phyloP scores from a whole-genome alignment of 2,888 invertebrate genomes.

The Polyommatus iphigenia region DNA sequence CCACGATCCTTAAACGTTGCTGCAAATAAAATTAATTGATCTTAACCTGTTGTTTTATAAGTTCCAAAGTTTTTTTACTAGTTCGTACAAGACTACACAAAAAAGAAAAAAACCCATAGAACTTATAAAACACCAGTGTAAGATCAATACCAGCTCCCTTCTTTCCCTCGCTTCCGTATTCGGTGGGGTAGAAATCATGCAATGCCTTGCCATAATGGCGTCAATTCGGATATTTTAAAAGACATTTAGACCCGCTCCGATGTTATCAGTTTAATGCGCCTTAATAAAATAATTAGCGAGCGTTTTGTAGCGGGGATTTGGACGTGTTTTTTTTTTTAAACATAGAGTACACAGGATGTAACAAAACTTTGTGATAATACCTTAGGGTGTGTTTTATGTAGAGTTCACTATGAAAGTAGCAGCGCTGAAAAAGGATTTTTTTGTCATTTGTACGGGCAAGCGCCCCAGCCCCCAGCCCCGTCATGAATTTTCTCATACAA shows the following conservation, averaged over 20 bases:
- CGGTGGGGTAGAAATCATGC: slow-evolving; percentile 63
- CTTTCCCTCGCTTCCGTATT: slow-evolving; percentile 48
- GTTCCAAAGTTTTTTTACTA: too few relatives aligned
- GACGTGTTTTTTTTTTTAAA: background rate
- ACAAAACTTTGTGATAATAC: too few relatives aligned
- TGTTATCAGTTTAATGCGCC: slow-evolving; percentile 20
- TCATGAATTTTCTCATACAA: too few relatives aligned
- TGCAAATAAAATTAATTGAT: too few relatives aligned
- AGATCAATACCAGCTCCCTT: slow-evolving; percentile 47
- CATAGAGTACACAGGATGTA: background rate
- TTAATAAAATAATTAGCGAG: slow-evolving; percentile 24
- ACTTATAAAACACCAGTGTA: background rate
- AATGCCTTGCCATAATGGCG: slow-evolving; percentile 40
- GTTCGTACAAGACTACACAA: background rate
- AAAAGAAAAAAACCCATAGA: background rate
- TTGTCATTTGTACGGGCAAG: too few relatives aligned
- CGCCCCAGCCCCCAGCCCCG: too few relatives aligned
- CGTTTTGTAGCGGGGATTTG: background rate
- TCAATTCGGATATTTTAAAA: slow-evolving; percentile 30
- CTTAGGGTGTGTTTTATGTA: too few relatives aligned
- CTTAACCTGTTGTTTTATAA: too few relatives aligned
- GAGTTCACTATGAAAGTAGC: too few relatives aligned
- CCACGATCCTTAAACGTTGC: too few relatives aligned
- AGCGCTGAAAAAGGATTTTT: too few relatives aligned
- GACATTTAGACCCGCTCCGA: slow-evolving; percentile 23